Conservation (phyloP, 1,140 invertebrate species). For the Sarcophaga bullata region DNA sequence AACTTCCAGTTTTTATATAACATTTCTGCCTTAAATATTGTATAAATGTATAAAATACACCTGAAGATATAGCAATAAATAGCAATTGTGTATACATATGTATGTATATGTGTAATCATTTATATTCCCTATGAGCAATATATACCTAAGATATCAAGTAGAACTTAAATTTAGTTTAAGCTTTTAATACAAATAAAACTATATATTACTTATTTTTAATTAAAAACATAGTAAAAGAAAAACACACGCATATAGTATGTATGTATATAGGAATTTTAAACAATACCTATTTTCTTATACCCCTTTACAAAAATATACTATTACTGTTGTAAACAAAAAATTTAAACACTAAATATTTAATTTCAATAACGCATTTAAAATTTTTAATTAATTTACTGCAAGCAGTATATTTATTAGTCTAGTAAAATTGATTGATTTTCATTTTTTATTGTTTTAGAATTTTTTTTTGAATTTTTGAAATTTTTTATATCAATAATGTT, state of each 20-base stretch:
- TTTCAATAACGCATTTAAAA: too few species aligned
- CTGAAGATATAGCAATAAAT: neutral
- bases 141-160: too few species aligned
- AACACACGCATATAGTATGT: too few species aligned
- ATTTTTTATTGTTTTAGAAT: too few species aligned
- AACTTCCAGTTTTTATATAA: conserved; percentile 13
- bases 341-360: neutral
- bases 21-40: conserved; percentile 35
- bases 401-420: too few species aligned
- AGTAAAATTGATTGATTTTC: too few species aligned
- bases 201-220: too few species aligned
- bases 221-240: neutral
- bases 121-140: too few species aligned
- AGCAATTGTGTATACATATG: neutral
- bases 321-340: neutral
- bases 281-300: neutral
- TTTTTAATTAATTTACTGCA: too few species aligned
- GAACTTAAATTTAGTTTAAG: neutral
- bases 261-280: neutral
- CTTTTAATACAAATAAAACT: neutral
- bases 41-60: neutral
- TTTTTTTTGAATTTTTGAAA: too few species aligned
- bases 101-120: too few species aligned
- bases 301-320: neutral
- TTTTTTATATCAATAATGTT: too few species aligned